phyloP scores from a whole-genome alignment of 2,888 invertebrate genomes.

The Deilephila elpenor region DNA sequence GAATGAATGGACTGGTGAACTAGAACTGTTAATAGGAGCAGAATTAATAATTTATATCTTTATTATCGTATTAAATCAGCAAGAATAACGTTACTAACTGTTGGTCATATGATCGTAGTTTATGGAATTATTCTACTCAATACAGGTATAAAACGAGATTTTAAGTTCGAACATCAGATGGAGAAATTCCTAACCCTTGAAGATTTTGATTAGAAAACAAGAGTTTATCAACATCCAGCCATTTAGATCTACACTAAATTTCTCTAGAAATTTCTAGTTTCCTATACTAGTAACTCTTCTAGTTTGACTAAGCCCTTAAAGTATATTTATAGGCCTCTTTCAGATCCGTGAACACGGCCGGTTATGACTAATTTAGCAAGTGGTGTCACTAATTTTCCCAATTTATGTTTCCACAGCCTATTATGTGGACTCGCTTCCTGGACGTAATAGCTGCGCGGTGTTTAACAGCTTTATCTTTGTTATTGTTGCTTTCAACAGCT shows the following conservation, averaged over 20 bases:
- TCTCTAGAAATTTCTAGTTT: neutral
- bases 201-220: too few species aligned
- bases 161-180: too few species aligned
- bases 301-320: slow-evolving; percentile 13
- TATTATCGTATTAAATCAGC: neutral
- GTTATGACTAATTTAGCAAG: slow-evolving; percentile 36
- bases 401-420: slow-evolving; percentile 33
- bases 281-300: neutral
- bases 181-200: too few species aligned
- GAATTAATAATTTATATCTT: neutral
- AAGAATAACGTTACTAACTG: neutral
- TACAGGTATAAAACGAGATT: too few species aligned
- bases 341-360: slow-evolving; percentile 35
- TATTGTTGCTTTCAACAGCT: neutral
- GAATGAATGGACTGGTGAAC: neutral
- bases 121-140: too few species aligned
- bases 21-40: neutral
- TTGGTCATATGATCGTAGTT: too few species aligned
- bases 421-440: slow-evolving; percentile 19
- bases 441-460: neutral
- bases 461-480: neutral
- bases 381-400: slow-evolving; percentile 33
- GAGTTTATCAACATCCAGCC: too few species aligned
- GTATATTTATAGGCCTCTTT: slow-evolving; percentile 28
- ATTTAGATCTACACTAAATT: too few species aligned